phyloP scores from a whole-genome alignment of 2,888 invertebrate species.

The Incurvaria masculella region DNA sequence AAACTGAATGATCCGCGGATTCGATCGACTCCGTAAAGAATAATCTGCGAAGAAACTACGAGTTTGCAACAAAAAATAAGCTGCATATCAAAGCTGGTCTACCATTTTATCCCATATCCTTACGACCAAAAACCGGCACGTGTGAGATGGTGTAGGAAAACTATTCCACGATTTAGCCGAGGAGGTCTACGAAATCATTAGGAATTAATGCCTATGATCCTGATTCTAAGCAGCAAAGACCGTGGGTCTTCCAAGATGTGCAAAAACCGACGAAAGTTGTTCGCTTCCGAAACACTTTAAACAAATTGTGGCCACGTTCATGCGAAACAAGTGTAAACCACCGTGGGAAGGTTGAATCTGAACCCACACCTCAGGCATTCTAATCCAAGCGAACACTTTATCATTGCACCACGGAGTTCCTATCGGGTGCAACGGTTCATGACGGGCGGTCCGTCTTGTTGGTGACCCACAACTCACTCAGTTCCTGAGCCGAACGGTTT shows the following conservation, averaged over 20 bases:
- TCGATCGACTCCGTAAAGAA: too few species aligned
- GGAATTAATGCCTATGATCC: too few species aligned
- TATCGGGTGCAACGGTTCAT: neutral
- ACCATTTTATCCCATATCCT: too few species aligned
- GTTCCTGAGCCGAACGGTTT: neutral
- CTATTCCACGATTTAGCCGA: too few species aligned
- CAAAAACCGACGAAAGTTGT: too few species aligned
- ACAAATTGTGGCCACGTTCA: slow-evolving; percentile 3
- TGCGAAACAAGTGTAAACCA: neutral
- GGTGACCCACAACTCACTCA: too few species aligned
- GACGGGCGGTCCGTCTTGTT: too few species aligned
- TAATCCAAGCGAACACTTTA: neutral
- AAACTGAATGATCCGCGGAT: too few species aligned
- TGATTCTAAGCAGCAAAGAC: too few species aligned
- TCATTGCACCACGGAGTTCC: neutral
- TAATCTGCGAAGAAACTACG: slow-evolving; percentile 6
- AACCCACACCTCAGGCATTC: neutral
- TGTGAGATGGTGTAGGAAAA: too few species aligned
- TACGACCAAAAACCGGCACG: too few species aligned
- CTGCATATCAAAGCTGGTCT: slow-evolving; percentile 5
- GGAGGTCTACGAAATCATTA: slow-evolving; percentile 10
- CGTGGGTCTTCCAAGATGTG: neutral
- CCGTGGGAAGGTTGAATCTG: neutral
- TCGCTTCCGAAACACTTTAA: neutral
- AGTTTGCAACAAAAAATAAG: slow-evolving; percentile 4